Conservation (phyloP, 2,113 vertebrate genomes). For the Myotis davidii region DNA sequence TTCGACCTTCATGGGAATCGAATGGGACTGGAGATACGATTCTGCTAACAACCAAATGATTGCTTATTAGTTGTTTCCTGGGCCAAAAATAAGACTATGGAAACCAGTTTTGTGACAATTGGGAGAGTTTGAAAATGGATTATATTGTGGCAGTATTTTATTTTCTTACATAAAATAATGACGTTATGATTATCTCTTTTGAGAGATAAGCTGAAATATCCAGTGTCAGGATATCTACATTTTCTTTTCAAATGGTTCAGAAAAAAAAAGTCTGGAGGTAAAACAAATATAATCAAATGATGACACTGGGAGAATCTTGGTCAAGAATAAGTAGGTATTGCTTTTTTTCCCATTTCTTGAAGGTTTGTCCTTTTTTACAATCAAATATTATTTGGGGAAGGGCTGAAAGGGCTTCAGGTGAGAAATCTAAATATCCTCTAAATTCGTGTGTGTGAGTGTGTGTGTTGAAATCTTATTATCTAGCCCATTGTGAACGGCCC, state of each 20-base stretch:
- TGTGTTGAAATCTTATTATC: neutral
- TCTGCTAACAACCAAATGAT: neutral
- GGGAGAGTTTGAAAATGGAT: neutral
- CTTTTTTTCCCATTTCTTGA: neutral
- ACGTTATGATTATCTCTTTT: neutral
- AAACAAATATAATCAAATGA: neutral
- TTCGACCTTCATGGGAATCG: neutral
- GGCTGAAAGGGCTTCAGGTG: neutral
- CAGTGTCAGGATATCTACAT: neutral
- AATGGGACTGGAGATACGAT: neutral
- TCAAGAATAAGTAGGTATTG: neutral
- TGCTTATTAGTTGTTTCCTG: neutral
- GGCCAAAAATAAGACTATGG: slow-evolving; percentile 1
- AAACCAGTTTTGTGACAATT: neutral
- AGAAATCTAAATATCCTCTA: neutral
- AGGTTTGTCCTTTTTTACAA: slow-evolving; percentile 25
- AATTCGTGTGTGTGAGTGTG: neutral
- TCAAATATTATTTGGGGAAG: neutral
- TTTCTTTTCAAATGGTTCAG: slow-evolving; percentile 3
- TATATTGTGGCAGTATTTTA: neutral
- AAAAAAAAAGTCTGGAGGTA: neutral
- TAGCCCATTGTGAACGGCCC: neutral
- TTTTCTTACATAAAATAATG: neutral
- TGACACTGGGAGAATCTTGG: neutral
- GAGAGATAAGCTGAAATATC: neutral